Evolutionary conservation across 2,113 vertebrate genomes (phyloP).

Genomic region (Anseranas semipalmata): DNA sequence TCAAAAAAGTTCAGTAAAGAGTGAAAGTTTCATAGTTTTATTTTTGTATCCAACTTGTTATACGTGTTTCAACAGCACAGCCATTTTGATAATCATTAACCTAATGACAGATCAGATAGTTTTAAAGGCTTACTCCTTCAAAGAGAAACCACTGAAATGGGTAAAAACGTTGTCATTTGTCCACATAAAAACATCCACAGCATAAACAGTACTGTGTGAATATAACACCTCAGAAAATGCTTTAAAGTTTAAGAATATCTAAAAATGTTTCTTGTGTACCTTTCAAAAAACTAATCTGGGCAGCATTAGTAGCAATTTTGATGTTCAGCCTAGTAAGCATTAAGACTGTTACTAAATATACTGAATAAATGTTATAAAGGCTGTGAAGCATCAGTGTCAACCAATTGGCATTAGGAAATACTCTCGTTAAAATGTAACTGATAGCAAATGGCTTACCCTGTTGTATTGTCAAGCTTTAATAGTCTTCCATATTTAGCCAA

Average conservation of each 20-base stretch:
- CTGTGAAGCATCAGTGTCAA: background rate
- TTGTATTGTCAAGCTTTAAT: constrained; percentile 32
- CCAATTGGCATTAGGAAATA: background rate
- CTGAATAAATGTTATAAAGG: background rate
- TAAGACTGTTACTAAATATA: constrained; percentile 43
- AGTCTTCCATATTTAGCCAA: constrained; percentile 6
- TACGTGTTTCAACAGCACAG: background rate
- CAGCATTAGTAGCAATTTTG: constrained; percentile 2
- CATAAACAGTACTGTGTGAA: background rate
- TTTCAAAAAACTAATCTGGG: constrained; percentile 3
- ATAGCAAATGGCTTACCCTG: constrained; percentile 42
- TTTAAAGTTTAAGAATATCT: constrained; percentile 11
- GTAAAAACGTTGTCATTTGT: background rate
- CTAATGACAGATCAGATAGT: background rate
- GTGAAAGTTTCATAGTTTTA: background rate
- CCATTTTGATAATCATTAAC: background rate
- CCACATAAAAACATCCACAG: background rate
- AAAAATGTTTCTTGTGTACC: background rate
- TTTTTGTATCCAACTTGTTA: background rate
- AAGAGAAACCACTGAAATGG: background rate
- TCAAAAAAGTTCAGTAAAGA: background rate
- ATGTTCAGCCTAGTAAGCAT: constrained; percentile 6
- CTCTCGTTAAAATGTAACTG: constrained; percentile 40
- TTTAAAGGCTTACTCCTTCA: constrained; percentile 10
- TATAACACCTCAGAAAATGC: constrained; percentile 32